Conservation (phyloP, 2,113 vertebrate species). For the Neolamprologus fasciatus region DNA sequence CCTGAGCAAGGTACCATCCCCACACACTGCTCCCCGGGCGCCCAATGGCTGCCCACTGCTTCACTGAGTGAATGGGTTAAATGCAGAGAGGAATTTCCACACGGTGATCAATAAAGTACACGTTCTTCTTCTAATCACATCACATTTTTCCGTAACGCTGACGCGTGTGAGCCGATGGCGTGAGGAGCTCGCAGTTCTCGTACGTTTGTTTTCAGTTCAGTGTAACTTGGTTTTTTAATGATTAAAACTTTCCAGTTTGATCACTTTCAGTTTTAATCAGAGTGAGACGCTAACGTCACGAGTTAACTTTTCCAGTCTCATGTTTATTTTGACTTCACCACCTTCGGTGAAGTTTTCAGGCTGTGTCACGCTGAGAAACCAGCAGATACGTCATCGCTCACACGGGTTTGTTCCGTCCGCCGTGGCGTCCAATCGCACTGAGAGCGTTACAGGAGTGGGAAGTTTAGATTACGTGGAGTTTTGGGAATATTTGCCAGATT, state of each 20-base stretch:
- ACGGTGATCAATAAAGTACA: too few relatives aligned
- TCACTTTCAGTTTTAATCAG: background rate
- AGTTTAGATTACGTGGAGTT: background rate
- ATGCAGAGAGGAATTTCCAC: too few relatives aligned
- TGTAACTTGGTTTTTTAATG: background rate
- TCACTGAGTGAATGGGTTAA: too few relatives aligned
- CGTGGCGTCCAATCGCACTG: rapidly evolving
- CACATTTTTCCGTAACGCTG: background rate
- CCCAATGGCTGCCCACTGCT: too few relatives aligned
- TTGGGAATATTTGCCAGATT: background rate
- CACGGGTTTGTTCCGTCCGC: rapidly evolving
- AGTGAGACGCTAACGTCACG: background rate
- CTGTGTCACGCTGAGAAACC: background rate
- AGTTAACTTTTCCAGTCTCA: background rate
- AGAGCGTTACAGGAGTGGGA: background rate
- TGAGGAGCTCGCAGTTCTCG: rapidly evolving
- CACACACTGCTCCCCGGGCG: too few relatives aligned
- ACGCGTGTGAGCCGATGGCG: rapidly evolving
- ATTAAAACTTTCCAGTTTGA: background rate
- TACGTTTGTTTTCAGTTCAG: background rate
- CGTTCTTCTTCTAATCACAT: background rate
- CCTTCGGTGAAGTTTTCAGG: background rate
- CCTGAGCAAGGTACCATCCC: too few relatives aligned
- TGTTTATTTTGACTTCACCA: background rate
- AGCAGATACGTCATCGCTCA: background rate